A percentile compares a stretch with the other conserved stretches of the same genome.
Conservation (phyloP, 2,888 invertebrate genomes). For the Balanococcus diminutus region DNA sequence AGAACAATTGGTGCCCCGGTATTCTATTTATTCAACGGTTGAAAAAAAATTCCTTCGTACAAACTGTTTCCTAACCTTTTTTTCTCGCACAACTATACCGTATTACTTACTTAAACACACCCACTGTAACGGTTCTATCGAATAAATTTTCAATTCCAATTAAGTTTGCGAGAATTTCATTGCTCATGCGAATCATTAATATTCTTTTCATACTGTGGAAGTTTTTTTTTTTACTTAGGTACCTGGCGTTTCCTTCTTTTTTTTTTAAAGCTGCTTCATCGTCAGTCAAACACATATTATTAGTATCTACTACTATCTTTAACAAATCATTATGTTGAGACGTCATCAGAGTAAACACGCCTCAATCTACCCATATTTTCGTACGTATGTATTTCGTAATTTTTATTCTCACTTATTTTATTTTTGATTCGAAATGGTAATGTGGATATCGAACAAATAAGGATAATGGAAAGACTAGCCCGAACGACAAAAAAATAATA, state of each 20-base stretch:
- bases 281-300: too few relatives aligned
- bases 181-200: not conserved
- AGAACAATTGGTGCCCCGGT: not conserved
- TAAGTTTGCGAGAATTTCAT: slow-evolving; percentile 3
- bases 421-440: too few relatives aligned
- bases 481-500: too few relatives aligned
- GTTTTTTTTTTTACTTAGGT: not conserved
- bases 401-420: too few relatives aligned
- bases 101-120: not conserved
- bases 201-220: not conserved
- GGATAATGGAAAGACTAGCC: too few relatives aligned
- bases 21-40: not conserved
- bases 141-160: slow-evolving; percentile 25
- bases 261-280: not conserved
- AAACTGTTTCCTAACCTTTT: not conserved
- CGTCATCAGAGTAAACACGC: too few relatives aligned
- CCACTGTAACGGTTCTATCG: not conserved
- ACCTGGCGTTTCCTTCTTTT: too few relatives aligned
- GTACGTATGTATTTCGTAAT: too few relatives aligned
- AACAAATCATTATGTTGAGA: not conserved
- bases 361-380: too few relatives aligned
- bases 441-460: too few relatives aligned
- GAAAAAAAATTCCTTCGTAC: not conserved
- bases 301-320: not conserved
- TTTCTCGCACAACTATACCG: not conserved